phyloP scores from a whole-genome alignment of 2,888 invertebrate genomes.

The Agriopis leucophaearia region DNA sequence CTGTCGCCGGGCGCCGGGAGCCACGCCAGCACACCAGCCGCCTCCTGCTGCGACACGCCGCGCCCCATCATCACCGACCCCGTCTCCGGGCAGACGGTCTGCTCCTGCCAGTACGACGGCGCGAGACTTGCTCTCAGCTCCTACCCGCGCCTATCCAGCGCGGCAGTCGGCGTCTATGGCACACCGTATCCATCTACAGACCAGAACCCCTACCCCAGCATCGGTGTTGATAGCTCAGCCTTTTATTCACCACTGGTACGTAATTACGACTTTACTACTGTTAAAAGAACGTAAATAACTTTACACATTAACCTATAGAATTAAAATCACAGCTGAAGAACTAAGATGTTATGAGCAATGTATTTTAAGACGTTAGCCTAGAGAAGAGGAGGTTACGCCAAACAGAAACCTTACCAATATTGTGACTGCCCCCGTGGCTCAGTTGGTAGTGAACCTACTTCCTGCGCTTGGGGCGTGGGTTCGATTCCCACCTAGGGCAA shows the following conservation, averaged over 20 bases:
- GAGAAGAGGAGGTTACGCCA: too few relatives aligned
- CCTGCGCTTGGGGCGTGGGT: too few relatives aligned
- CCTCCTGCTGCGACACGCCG: conserved; percentile 95
- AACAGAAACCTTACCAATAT: too few relatives aligned
- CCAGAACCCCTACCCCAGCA: conserved; percentile 97
- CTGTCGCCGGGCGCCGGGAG: conserved; percentile 86
- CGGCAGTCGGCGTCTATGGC: conserved; percentile 93
- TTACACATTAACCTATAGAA: too few relatives aligned
- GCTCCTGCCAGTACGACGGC: conserved; percentile 97
- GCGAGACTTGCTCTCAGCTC: conserved; percentile 93
- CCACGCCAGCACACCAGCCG: conserved; percentile 83
- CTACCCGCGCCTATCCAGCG: conserved; percentile 92
- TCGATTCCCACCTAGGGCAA: too few relatives aligned
- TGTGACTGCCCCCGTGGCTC: too few relatives aligned
- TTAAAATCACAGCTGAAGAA: too few relatives aligned
- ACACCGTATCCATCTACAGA: conserved; percentile 96
- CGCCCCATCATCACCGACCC: conserved; percentile 97
- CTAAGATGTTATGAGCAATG: too few relatives aligned
- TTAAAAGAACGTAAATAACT: background rate
- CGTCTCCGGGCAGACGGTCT: conserved; percentile 96
- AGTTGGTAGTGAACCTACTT: too few relatives aligned
- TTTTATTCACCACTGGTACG: conserved; percentile 98
- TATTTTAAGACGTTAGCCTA: too few relatives aligned
- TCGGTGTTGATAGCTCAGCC: conserved; percentile 97
- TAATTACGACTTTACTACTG: conserved; percentile 52